Base-by-base conservation (phyloP, 1,140 invertebrate species). In the Zaprionus vittiger region DNA sequence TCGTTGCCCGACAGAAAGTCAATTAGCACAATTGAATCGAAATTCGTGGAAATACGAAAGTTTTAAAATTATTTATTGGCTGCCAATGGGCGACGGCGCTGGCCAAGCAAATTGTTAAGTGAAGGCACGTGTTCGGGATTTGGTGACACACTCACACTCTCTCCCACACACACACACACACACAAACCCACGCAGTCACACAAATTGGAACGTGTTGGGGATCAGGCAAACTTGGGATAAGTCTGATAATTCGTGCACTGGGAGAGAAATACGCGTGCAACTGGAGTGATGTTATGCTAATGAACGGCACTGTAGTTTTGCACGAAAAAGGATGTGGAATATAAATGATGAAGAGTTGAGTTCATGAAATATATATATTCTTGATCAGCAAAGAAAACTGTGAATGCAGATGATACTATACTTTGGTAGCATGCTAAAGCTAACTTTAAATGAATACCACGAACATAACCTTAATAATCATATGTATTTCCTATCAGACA, bases 21-120 rank as follows among this genome's bases (percentile, higher is more conserved):
- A 87, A 87, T 87, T 87, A 87, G 79, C 79, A 28, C 84, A 87
- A 83, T 87, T 87, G 85, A 87, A 84, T 55, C 65, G 62, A 68
- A 79, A 79, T 87, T 87, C 83, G 60, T 47, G 74, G 84, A 89
- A 89, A 65, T 68, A 57, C 54, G 20, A 84, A 87, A 87, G 65
- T 87, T 81, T 76, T 41, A 52, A 73, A 77, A 73, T 72, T 77
- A 72, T 79, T 77, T 72, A 68, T 77, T 80, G 28, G 60, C 59
- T 26, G 49, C 26, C 6, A 15, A 22, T 54, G 9, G 54, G 59
- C 38, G 52, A 24, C 38, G 34, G 31, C 20, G 24, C 38, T 47
- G 69, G 67, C 54, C 54, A 14, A 26, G 28, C 63, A 69, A 64
- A 68, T 61, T 69, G 59, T 73, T 73, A 86, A 86, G 69, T 82